Percentiles rank a stretch among this genome's conserved stretches.
phyloP scores from a whole-genome alignment of 2,888 invertebrate species.

The Lochmaea crataegi region DNA sequence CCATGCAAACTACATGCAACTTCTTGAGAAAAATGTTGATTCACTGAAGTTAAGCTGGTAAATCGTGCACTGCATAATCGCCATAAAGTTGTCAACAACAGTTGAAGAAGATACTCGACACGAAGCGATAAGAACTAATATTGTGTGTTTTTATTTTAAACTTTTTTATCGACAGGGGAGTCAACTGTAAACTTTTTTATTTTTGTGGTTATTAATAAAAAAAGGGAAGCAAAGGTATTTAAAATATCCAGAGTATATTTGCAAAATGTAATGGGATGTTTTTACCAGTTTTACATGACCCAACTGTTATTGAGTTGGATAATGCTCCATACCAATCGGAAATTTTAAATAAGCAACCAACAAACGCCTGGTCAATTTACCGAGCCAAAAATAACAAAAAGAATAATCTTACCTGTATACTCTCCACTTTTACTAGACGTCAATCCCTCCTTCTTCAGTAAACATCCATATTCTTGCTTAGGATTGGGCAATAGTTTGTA shows the following conservation, averaged over 20 bases:
- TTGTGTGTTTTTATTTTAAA: no score
- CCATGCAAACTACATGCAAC: conserved; percentile 4
- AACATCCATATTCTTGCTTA: conserved; percentile 67
- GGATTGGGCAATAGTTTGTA: conserved; percentile 67
- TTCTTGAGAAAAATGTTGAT: conserved; percentile 23
- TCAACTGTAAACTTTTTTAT: no score
- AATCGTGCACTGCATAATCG: conserved; percentile 24
- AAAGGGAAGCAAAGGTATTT: no score
- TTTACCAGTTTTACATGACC: no score
- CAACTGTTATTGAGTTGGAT: no score
- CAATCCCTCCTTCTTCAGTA: conserved; percentile 67
- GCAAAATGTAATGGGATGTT: no score
- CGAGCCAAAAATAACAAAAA: conserved; percentile 2
- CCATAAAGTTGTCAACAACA: conserved; percentile 8
- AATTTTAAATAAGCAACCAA: no score
- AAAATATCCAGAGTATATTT: no score
- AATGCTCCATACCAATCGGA: no score
- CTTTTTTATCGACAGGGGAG: no score
- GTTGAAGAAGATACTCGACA: background rate
- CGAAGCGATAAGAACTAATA: background rate
- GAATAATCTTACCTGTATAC: conserved; percentile 64
- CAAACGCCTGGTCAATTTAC: no score
- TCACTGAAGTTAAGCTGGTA: conserved; percentile 12
- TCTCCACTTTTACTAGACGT: conserved; percentile 68
- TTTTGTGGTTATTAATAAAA: no score